Evolutionary conservation across 2,888 invertebrate species (phyloP).

Genomic region (Chrysomela aeneicollis): DNA sequence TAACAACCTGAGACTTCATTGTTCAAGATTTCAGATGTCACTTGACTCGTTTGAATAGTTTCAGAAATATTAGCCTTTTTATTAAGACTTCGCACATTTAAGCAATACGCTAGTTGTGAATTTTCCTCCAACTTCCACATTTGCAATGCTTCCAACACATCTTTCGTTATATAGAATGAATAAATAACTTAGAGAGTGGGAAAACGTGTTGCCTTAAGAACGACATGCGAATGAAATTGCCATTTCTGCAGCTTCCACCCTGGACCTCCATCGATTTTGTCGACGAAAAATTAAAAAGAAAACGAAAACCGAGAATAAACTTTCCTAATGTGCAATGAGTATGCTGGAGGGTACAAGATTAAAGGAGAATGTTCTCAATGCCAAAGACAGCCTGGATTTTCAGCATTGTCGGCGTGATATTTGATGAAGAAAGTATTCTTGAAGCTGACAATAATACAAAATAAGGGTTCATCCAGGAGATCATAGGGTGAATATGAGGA

Average conservation of each 20-base stretch:
- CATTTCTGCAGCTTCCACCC: not conserved
- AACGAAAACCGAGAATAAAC: not conserved
- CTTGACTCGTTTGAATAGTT: no score
- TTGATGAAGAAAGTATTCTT: not conserved
- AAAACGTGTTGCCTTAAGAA: not conserved
- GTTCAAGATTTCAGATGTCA: no score
- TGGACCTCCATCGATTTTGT: not conserved
- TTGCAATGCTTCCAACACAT: no score
- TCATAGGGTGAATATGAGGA: no score
- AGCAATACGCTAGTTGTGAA: no score
- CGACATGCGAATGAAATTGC: not conserved
- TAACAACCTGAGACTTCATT: no score
- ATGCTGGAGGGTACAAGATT: not conserved
- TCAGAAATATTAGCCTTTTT: no score
- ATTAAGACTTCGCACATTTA: no score
- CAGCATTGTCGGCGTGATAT: not conserved
- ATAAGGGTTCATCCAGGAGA: not conserved
- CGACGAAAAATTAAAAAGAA: not conserved
- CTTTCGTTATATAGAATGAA: no score
- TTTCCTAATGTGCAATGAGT: conserved; percentile 1
- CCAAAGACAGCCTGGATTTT: not conserved
- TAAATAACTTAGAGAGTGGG: not conserved
- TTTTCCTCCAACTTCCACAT: no score
- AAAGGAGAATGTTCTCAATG: not conserved
- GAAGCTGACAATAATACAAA: not conserved